Evolutionary conservation across 2,888 invertebrate species (phyloP), one percentile per base, ranked within the genome.

Genomic region (Lottia scabra): DNA sequence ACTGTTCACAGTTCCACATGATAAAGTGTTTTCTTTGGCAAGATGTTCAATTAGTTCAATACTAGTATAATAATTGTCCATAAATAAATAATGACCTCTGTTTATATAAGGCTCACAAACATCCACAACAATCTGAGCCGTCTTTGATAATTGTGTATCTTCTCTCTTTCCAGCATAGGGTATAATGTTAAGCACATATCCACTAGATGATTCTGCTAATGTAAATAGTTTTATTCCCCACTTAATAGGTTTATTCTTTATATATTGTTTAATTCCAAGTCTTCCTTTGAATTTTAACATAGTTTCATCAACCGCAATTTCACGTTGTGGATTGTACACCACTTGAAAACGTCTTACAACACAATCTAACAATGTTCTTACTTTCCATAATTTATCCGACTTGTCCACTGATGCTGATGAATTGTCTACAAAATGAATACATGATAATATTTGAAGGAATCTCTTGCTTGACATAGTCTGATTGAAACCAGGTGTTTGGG

Each of bases 201-300:
- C 56, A 19, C 19, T 56, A 56, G 56, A 19, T 19, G 56, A 56
- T 12, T 56, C 56, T 19, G 56, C 56, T 56, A 56, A 23, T 19
- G 56, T 56, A 56, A 56, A 56, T 2, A 56, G 56, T 56, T 56
- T 56, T 56, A 56, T 56, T 56, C 56, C 56, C 56, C 56, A 56
- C 19, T 56, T 56, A n/a, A 56, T 56, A 56, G 56, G 56, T 19
- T 56, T 56, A 12, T 56, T 56, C 56, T 56, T 56, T 5, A 56
- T 56, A 16, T 56, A 56, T 56, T 56, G 56, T 19, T 13, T 19
- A 8, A 56, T 19, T n/a, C 19, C 10, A 19, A 23, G n/a, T 23
- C 23, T 6, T 23, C 56, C 56, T 0, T 19, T 56, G n/a, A 19
- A n/a, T 19, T n/a, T 23, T 1, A 19, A 23, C 56, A 56, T n/a